Conservation (phyloP, 2,113 vertebrate genomes). For the Daubentonia madagascariensis region DNA sequence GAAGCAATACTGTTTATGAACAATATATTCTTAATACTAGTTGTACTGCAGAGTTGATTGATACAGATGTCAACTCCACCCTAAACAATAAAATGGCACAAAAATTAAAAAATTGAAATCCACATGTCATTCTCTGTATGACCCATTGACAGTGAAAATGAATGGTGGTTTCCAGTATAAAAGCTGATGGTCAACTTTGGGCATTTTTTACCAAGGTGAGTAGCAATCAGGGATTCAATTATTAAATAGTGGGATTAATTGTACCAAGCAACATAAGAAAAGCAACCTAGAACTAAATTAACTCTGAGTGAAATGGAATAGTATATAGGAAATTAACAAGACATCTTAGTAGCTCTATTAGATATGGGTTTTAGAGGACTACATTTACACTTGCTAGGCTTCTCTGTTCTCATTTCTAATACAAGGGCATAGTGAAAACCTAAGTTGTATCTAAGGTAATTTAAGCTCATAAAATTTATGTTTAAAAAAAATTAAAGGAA, state of each 20-base stretch:
- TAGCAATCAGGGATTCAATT: background rate
- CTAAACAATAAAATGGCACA: background rate
- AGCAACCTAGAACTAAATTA: background rate
- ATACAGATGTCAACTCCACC: background rate
- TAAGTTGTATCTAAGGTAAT: background rate
- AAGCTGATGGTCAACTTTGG: background rate
- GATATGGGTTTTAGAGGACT: background rate
- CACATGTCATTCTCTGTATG: background rate
- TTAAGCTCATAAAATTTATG: background rate
- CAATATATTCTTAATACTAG: background rate
- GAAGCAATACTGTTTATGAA: background rate
- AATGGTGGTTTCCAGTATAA: background rate
- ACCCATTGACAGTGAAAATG: background rate
- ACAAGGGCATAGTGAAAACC: background rate
- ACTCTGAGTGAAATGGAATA: background rate
- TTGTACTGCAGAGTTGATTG: background rate
- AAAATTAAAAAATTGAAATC: background rate
- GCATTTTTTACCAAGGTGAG: background rate
- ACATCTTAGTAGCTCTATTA: fast-evolving
- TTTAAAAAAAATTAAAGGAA: background rate
- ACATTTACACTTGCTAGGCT: background rate
- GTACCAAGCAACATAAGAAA: background rate
- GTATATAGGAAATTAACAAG: background rate
- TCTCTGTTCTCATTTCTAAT: background rate
- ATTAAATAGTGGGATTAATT: background rate